Conservation (phyloP, 2,888 invertebrate species). For the Harpalus rubripes region DNA sequence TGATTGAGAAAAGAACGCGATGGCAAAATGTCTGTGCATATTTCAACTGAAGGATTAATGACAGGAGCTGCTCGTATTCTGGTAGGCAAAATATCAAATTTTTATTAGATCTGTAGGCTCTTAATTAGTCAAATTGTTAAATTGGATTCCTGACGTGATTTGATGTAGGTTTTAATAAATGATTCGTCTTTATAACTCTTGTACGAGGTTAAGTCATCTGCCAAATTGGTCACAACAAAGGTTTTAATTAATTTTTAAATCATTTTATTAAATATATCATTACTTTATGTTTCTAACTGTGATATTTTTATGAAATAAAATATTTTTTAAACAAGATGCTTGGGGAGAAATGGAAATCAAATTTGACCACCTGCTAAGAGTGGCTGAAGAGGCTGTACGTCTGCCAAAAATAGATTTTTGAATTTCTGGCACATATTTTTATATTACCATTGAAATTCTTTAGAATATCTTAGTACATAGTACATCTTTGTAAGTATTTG, state of each 20-base stretch:
- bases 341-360: slow-evolving; percentile 10
- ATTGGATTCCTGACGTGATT: slow-evolving; percentile 9
- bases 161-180: slow-evolving; percentile 31
- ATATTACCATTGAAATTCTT: slow-evolving; percentile 27
- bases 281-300: too few relatives aligned
- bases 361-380: slow-evolving; percentile 54
- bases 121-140: slow-evolving; percentile 19
- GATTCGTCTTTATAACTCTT: slow-evolving; percentile 8
- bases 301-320: background rate
- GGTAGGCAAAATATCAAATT: slow-evolving; percentile 52
- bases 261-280: slow-evolving; percentile 32
- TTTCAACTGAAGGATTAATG: slow-evolving; percentile 55
- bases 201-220: slow-evolving; percentile 39
- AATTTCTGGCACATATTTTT: slow-evolving; percentile 40
- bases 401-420: slow-evolving; percentile 48
- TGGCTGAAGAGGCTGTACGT: slow-evolving; percentile 10
- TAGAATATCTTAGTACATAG: slow-evolving; percentile 2
- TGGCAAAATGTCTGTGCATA: slow-evolving; percentile 48
- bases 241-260: slow-evolving; percentile 25
- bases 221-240: slow-evolving; percentile 46
- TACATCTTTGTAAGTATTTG: slow-evolving; percentile 18
- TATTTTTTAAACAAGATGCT: background rate
- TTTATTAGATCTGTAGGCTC: background rate
- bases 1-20: slow-evolving; percentile 21
- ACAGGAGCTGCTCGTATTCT: slow-evolving; percentile 60